phyloP scores from a whole-genome alignment of 92 coral and sea anemone species.

The Porites divaricata region DNA sequence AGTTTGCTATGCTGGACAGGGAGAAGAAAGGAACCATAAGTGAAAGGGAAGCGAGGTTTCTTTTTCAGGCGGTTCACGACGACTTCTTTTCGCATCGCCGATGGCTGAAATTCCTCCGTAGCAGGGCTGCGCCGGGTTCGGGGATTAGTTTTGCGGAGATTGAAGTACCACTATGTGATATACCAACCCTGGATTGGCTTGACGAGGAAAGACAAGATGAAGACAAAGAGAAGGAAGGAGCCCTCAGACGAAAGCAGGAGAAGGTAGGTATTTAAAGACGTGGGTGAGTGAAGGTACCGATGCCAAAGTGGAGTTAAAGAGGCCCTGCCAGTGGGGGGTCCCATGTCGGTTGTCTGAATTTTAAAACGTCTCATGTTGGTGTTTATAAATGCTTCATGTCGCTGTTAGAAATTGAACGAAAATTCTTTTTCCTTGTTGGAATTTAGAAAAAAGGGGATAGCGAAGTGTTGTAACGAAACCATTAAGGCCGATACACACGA shows the following conservation, averaged over 20 bases:
- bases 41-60: conserved; percentile 90
- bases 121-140: conserved; percentile 95
- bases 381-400: too few relatives aligned
- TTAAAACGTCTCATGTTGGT: too few relatives aligned
- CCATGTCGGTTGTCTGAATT: too few relatives aligned
- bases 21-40: conserved; percentile 91
- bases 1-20: conserved; percentile 94
- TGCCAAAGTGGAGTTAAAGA: too few relatives aligned
- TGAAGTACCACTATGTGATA: conserved; percentile 94
- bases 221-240: conserved; percentile 80
- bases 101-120: conserved; percentile 90
- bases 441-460: too few relatives aligned
- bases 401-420: too few relatives aligned
- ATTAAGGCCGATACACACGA: too few relatives aligned
- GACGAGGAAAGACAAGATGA: conserved; percentile 94
- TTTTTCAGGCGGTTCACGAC: conserved; percentile 97
- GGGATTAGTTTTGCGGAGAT: conserved; percentile 97
- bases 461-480: too few relatives aligned
- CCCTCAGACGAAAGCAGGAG: conserved; percentile 60
- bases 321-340: too few relatives aligned
- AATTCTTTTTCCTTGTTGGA: too few relatives aligned
- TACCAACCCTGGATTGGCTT: conserved; percentile 94
- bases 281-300: too few relatives aligned
- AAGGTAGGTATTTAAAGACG: conserved; percentile 5
- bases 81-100: conserved; percentile 93